Base-by-base conservation (phyloP, 2,888 invertebrate genomes). In the Dorcus hopei region DNA sequence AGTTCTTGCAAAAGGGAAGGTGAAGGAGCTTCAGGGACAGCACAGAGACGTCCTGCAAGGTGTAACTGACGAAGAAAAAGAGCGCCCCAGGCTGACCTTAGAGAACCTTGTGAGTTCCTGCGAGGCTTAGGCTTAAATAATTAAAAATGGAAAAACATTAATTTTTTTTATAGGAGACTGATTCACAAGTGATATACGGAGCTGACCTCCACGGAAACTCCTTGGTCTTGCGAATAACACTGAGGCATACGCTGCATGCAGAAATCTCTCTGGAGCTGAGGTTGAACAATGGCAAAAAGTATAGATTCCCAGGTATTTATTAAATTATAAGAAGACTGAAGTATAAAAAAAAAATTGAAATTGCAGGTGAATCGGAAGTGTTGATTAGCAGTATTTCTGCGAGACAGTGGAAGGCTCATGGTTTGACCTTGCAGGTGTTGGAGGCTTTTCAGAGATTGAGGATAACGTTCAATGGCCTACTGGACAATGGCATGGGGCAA, bases 401-500 rank as follows among this genome's bases (percentile, higher is more conserved):
- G 11, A 74, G 74, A 3, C 77, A 80, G 61, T 88, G 87, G 87
- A 80, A 80, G 61, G 82, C 83, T 0, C 80, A 79, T 16, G 86
- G 84, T 0, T 72, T 91, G 39, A 82, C 81, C 64, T 79, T 91
- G 38, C 84, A 85, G 66, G 78, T 85, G 42, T 67, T 88, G 48
- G 85, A 89, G 68, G 83, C 87, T 0, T 81, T 84, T 70, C 75
- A 76, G 57, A 80, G 82, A 55, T 82, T 88, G 80, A 81, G 89
- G 68, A 79, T 92, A 11, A 75, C 83, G 38, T 92, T 82, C 74
- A 90, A 88, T 73, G 91, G 91, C 1, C 74, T 87, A 9, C 73
- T 91, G 42, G 52, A 49, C 11, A 38, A 57, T n/a, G 39, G 39
- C 8, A 14, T 38, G 9, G 16, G 38, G 11, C 38, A 50, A 9